Evolutionary conservation across 2,888 invertebrate genomes (phyloP).

Genomic region (Pyrgus malvae): DNA sequence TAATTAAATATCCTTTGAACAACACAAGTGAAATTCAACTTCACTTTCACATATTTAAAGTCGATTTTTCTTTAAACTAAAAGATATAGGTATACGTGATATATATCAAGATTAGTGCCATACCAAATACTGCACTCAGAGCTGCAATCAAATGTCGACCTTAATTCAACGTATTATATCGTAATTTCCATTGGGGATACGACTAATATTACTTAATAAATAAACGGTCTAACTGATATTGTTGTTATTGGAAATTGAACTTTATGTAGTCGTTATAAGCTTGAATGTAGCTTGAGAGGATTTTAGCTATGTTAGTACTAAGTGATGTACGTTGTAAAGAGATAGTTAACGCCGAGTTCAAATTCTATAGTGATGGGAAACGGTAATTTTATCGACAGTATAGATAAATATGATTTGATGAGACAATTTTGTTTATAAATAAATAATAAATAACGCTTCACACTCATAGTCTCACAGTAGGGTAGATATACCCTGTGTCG

Average conservation of each 20-base stretch:
- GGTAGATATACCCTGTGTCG: too few species aligned
- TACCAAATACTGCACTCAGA: constrained; percentile 37
- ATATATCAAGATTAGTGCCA: constrained; percentile 19
- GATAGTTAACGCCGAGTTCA: constrained; percentile 61
- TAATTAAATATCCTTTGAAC: constrained; percentile 4
- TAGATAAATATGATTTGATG: too few species aligned
- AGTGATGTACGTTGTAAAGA: constrained; percentile 53
- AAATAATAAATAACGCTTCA: too few species aligned
- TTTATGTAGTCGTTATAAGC: not conserved
- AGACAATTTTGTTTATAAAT: too few species aligned
- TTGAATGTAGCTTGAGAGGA: not conserved
- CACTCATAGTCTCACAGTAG: too few species aligned
- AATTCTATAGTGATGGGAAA: constrained; percentile 41
- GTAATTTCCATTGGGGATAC: not conserved
- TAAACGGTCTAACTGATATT: constrained; percentile 20
- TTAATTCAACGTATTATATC: constrained; percentile 5
- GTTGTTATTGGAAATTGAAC: not conserved
- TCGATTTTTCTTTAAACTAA: not conserved
- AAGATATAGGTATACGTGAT: not conserved
- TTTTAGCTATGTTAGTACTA: constrained; percentile 30
- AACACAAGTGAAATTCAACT: not conserved
- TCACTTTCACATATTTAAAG: not conserved
- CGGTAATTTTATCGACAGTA: too few species aligned
- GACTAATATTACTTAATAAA: not conserved
- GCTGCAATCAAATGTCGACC: constrained; percentile 28